Base-by-base conservation (phyloP, 2,797 vertebrate genomes). In the Siniperca obscura region DNA sequence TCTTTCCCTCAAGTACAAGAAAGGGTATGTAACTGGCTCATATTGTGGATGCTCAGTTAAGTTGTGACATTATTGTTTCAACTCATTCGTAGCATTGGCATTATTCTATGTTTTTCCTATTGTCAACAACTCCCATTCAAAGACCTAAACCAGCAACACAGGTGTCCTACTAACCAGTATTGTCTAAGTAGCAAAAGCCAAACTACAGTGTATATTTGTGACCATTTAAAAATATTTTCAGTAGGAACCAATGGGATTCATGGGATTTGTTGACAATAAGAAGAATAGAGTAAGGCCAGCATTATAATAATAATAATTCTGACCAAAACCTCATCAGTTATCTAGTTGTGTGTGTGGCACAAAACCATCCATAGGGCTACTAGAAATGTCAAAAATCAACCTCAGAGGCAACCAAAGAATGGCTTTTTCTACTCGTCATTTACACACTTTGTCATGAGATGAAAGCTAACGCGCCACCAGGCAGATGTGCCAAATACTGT, bases 1-100 rank as follows among this genome's bases (percentile, higher is more conserved):
- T 76, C 96, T 97, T 70, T 97, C 96, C 79, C 92, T 97, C 86
- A 97, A 97, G 85, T 98, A 98, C 92, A 98, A 99, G 83, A 96
- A 95, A 88, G 96, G 97, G 98, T 99, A 89, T 0, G 88, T 13
- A n/a, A 27, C 22, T 1, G 0, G 4, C 5, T 34, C 48, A 11
- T 25, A 11, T 2, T n/a, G 19, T 50, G 12, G 10, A 38, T 9
- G 4, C 6, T n/a, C 10, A 34, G 19, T 36, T 36, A 14, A 21
- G 0, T 14, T 55, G 57, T 66, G n/a, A 30, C 22, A 40, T 40
- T 7, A 13, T 30, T 27, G n/a, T 46, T 65, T 64, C 1, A 7
- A 17, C 27, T 56, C 27, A 14, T 25, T 44, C 5, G 11, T 13
- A 27, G n/a, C 36, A 56, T 42, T 42, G 36, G 25, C 1, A 3